Percentiles rank a stretch among this genome's conserved stretches.
These are phyloP conservation scores for Ectemnius cavifrons DNA, from an alignment of 2,888 invertebrate genomes.

Conservation along the genomic window DNA sequence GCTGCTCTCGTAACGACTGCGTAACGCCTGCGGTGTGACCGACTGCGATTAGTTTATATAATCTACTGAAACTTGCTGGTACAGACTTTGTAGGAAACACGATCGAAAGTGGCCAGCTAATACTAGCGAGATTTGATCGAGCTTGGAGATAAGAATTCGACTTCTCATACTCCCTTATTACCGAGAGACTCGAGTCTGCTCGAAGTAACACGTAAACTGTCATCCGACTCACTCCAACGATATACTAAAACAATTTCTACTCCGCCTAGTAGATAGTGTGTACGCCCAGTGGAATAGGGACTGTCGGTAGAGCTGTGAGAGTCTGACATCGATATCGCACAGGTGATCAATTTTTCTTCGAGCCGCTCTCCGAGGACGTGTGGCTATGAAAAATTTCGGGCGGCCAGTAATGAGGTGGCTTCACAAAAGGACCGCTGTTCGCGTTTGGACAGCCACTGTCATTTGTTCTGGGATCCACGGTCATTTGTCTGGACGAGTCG, in stretches of 20 bases:
- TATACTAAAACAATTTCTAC: too few species aligned
- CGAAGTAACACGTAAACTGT: too few species aligned
- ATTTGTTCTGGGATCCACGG: conserved; percentile 74
- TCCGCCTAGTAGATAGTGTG: too few species aligned
- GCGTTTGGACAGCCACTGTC: conserved; percentile 69
- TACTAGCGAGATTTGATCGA: conserved; percentile 1
- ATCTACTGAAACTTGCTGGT: too few species aligned
- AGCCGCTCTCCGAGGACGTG: conserved; percentile 49
- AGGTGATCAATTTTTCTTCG: conserved; percentile 64
- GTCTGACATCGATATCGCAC: conserved; percentile 21
- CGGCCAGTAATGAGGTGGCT: conserved; percentile 72
- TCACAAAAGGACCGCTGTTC: conserved; percentile 70
- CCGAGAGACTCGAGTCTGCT: too few species aligned
- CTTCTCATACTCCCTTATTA: background rate
- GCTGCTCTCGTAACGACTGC: too few species aligned
- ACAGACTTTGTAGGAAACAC: too few species aligned
- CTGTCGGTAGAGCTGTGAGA: background rate
- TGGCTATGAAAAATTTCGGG: conserved; percentile 73
- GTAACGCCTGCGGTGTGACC: too few species aligned
- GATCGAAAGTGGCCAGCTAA: background rate
- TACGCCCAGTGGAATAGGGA: background rate
- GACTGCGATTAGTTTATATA: too few species aligned
- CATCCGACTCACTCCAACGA: too few species aligned
- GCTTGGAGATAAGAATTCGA: conserved; percentile 1
- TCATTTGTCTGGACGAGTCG: conserved; percentile 73